Conservation (phyloP, 2,888 invertebrate species). For the Lypha dubia region DNA sequence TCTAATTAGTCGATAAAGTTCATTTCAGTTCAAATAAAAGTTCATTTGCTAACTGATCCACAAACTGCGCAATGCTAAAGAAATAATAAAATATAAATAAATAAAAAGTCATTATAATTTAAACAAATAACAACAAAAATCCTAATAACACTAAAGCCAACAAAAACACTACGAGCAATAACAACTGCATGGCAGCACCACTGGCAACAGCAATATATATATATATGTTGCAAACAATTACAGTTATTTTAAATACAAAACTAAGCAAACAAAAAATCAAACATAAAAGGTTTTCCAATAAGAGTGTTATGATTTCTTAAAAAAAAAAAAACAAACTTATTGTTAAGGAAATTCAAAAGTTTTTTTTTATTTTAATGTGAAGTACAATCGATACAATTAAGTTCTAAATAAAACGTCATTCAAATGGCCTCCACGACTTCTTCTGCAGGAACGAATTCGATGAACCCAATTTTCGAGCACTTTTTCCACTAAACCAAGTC, state of each 20-base stretch:
- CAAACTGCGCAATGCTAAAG: slow-evolving; percentile 46
- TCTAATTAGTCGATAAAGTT: slow-evolving; percentile 49
- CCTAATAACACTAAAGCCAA: slow-evolving; percentile 34
- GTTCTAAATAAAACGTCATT: too few relatives aligned
- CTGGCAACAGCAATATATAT: slow-evolving; percentile 46
- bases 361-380: too few relatives aligned
- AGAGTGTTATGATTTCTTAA: too few relatives aligned
- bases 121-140: slow-evolving; percentile 33
- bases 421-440: too few relatives aligned
- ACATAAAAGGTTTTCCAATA: too few relatives aligned
- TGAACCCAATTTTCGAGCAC: too few relatives aligned
- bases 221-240: slow-evolving; percentile 69
- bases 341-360: too few relatives aligned
- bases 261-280: slow-evolving; percentile 1
- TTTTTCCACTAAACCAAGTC: too few relatives aligned
- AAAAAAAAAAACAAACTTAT: too few relatives aligned
- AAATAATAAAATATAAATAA: slow-evolving; percentile 44
- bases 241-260: slow-evolving; percentile 58
- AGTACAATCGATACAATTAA: too few relatives aligned
- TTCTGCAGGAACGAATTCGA: too few relatives aligned
- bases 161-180: slow-evolving; percentile 24
- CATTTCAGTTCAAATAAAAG: slow-evolving; percentile 61
- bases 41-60: slow-evolving; percentile 65
- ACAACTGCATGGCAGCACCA: slow-evolving; percentile 21
- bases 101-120: slow-evolving; percentile 39